Evolutionary conservation across 2,113 vertebrate species (phyloP).

Genomic region (Malurus cyaneus): DNA sequence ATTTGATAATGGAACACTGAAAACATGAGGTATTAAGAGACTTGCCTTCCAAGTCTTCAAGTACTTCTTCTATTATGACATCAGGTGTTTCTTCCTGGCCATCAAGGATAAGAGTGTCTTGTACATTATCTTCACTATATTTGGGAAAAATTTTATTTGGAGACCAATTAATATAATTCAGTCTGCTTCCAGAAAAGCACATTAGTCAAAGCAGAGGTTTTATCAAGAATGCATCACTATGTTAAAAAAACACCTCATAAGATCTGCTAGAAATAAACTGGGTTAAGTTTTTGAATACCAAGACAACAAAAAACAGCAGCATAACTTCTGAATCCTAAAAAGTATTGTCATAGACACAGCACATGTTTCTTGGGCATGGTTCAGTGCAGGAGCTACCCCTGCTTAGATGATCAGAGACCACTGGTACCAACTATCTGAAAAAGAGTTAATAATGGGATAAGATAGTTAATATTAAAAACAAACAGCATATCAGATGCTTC

Average conservation of each 20-base stretch:
- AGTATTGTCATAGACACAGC: background rate
- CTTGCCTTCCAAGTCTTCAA: constrained; percentile 72
- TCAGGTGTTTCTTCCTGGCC: constrained; percentile 61
- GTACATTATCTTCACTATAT: background rate
- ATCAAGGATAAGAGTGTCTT: background rate
- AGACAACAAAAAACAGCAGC: background rate
- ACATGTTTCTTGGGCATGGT: background rate
- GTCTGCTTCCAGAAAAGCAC: background rate
- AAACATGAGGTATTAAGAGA: background rate
- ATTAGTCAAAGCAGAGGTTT: background rate
- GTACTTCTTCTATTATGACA: constrained; percentile 83
- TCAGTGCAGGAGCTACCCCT: background rate
- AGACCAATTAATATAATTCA: constrained; percentile 6
- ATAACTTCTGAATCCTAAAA: background rate
- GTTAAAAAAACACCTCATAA: background rate
- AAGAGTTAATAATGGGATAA: background rate
- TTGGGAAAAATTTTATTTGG: constrained; percentile 62
- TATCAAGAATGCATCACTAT: background rate
- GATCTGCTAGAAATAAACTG: background rate
- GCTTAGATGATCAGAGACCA: background rate
- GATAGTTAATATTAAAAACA: background rate
- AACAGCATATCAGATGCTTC: background rate
- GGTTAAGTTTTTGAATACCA: background rate
- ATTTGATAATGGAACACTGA: background rate
- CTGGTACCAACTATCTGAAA: background rate